Evolutionary conservation across 2,113 vertebrate species (phyloP), one percentile per base, ranked within the genome.

Genomic region (Hemibagrus wyckioides): DNA sequence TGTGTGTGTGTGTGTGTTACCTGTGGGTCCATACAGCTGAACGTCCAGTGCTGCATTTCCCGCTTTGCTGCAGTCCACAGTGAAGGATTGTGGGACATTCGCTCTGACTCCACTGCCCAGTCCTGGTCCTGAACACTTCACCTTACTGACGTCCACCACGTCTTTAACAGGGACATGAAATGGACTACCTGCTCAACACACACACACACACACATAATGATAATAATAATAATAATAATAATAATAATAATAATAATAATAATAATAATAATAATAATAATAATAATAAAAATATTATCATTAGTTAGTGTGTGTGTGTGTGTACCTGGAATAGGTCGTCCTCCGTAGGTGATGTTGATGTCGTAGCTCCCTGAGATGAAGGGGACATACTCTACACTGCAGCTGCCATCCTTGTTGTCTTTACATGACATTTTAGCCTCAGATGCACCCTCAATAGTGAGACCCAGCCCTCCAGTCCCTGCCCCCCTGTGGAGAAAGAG

Each of bases 391-490:
- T 99, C 98, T 91, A 99, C 98, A 0, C 96, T 96, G 82, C 98
- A 99, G 94, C 98, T 99, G 4, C 98, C 98, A 0, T 99, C 98
- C 88, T 99, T 99, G 91, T 99, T 99, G 92, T 99, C 98, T 77
- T 97, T 98, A 93, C 98, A 99, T 57, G 97, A 97, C 96, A 99
- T 99, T 92, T 99, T 99, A n/a, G 98, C 95, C 91, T 99, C 98
- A 0, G 97, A 99, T 0, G 97, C 97, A 17, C 98, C 98, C 90
- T 99, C 98, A 0, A 99, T 98, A 80, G 98, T 97, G 75, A 99
- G 92, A 76, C 98, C 98, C 23, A 99, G 92, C 0, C 98, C 98
- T 0, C 98, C 98, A 0, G 97, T 98, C 44, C 98, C 98, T 0
- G 98, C 98, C 0, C 98, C 98, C 95, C 98, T 28, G 86, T 63